Conservation (phyloP, 1,140 invertebrate genomes). For the Oppia nitens region DNA sequence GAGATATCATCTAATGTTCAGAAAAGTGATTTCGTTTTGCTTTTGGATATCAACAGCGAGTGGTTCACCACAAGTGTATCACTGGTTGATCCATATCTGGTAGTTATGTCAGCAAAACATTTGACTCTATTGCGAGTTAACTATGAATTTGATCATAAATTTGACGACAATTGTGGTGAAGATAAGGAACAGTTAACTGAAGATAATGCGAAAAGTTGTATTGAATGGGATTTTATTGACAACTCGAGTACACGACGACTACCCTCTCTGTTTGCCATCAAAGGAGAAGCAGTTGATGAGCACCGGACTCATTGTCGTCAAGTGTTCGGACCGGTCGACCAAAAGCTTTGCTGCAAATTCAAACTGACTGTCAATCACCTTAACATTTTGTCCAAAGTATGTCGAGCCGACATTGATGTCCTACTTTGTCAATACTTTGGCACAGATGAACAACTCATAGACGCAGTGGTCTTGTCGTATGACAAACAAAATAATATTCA, state of each 20-base stretch:
- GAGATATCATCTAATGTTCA: neutral
- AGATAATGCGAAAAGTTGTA: neutral
- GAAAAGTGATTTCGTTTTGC: neutral
- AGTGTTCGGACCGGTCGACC: neutral
- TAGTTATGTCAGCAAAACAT: neutral
- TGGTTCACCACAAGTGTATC: neutral
- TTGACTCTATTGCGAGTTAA: neutral
- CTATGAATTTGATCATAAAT: neutral
- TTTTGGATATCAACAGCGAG: neutral
- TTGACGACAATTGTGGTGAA: neutral
- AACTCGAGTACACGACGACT: neutral
- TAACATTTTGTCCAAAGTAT: neutral
- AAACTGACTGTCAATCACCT: neutral
- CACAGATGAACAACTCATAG: neutral
- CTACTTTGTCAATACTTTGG: neutral
- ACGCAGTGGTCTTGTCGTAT: neutral
- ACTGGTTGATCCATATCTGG: neutral
- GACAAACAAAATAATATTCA: neutral
- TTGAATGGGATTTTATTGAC: neutral
- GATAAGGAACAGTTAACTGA: neutral
- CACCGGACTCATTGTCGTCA: neutral
- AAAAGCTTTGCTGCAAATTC: neutral
- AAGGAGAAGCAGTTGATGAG: neutral
- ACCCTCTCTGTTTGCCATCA: neutral
- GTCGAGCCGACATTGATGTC: neutral